A percentile compares a stretch with the other conserved stretches of the same genome.
These are phyloP conservation scores for Microtus oregoni DNA, from an alignment of 2,113 vertebrate genomes.

Conservation along the genomic window DNA sequence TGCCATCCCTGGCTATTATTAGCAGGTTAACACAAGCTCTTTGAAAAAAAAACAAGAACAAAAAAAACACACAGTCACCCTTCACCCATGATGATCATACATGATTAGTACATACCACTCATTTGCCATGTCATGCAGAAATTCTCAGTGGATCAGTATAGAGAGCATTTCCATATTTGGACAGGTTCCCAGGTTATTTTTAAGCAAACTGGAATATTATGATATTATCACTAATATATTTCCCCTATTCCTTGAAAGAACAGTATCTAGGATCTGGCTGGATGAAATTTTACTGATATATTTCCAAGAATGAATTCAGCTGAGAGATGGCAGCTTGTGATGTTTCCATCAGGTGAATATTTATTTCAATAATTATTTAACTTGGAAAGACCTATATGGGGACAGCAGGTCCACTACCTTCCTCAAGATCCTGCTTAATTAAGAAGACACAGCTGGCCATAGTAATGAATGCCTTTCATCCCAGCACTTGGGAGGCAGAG, in stretches of 20 bases:
- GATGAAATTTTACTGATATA: background rate
- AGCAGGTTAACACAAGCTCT: background rate
- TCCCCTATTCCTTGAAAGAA: background rate
- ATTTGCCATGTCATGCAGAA: background rate
- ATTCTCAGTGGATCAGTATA: background rate
- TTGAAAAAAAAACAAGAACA: background rate
- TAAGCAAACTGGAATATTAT: background rate
- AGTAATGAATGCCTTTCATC: background rate
- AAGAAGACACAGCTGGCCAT: background rate
- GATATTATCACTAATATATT: background rate
- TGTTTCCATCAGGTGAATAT: constrained; percentile 36
- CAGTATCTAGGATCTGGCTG: background rate
- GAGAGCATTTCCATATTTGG: background rate
- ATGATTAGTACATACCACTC: too few relatives aligned
- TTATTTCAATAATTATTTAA: constrained; percentile 66
- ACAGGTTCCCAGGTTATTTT: background rate
- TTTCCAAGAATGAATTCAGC: constrained; percentile 1
- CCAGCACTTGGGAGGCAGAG: background rate
- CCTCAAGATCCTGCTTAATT: constrained; percentile 28
- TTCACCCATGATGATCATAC: background rate
- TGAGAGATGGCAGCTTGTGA: constrained; percentile 44
- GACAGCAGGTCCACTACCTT: background rate
- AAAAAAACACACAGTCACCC: background rate
- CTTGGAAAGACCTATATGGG: background rate
- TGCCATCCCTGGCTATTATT: background rate